These are phyloP conservation scores for Cuniculus paca DNA, from an alignment of 2,797 vertebrate genomes.

Conservation along the genomic window DNA sequence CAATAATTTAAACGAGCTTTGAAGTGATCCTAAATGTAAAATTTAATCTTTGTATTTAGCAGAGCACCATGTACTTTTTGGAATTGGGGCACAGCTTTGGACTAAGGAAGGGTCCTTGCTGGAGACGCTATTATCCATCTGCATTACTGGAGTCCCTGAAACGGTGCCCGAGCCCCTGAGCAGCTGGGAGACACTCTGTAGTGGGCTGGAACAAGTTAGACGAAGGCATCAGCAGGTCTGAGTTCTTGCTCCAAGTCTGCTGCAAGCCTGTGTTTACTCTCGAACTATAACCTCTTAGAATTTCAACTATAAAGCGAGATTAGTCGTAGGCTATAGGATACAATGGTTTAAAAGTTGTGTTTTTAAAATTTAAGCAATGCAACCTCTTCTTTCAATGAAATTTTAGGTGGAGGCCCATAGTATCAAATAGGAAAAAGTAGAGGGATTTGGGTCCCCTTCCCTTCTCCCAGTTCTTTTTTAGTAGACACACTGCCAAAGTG, in stretches of 20 bases:
- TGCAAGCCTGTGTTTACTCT: neutral
- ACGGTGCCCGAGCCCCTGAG: neutral
- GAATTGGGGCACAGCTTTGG: conserved; percentile 76
- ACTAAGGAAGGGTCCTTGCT: conserved; percentile 72
- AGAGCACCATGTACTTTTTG: conserved; percentile 76
- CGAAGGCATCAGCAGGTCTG: neutral
- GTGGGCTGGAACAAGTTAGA: neutral
- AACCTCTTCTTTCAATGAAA: neutral
- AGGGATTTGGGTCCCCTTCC: neutral
- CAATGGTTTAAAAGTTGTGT: conserved; percentile 1
- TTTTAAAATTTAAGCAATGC: neutral
- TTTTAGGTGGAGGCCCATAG: neutral
- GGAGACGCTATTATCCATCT: conserved; percentile 57
- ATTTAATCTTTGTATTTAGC: conserved; percentile 85
- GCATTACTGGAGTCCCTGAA: neutral
- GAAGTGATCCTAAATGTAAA: conserved; percentile 86
- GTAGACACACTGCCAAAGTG: no score
- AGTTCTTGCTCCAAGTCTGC: conserved; percentile 20
- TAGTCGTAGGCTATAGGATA: neutral
- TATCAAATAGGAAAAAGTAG: neutral
- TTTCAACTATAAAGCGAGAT: neutral
- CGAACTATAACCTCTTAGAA: neutral
- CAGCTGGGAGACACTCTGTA: neutral
- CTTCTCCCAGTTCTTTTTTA: neutral
- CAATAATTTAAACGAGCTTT: conserved; percentile 87